Base-by-base conservation (phyloP, 2,113 vertebrate species). In the Trichomycterus rosablanca region DNA sequence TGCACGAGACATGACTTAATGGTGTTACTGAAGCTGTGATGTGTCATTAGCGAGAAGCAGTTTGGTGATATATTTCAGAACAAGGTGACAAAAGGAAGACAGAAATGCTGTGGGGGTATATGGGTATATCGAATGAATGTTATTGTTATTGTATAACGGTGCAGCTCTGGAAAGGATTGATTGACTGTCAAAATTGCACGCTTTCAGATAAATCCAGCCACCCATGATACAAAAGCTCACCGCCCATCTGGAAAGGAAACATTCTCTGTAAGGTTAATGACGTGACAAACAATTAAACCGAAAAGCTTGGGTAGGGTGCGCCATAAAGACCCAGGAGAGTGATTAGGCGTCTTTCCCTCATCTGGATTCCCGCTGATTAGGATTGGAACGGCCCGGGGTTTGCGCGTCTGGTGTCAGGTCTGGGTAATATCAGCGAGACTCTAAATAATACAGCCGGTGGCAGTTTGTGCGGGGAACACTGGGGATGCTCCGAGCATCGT, bases 221-320 rank as follows among this genome's bases (percentile, higher is more conserved):
- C 11, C 56, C 20, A 35, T 51, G 24, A 62, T 28, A 51, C 46
- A 32, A 24, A 39, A 28, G 23, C 26, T 35, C 30, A 39, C 37
- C 10, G 32, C 30, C 10, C 57, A 64, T 40, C 42, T 59, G 54
- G 44, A 62, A 63, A 14, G 20, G 15, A 39, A 16, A 51, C 37
- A 55, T 32, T 46, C 44, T 15, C 46, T 49, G 22, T 39, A 62
- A 46, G 55, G 49, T 59, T 76, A 63, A 67, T 72, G 60, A 49
- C 26, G 59, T 45, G 48, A 63, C 39, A 37, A 22, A 48, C 49
- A 53, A 67, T 71, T 74, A 61, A 51, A 55, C 34, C 35, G 43
- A 64, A 68, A 44, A 64, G 26, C 50, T 8, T 55, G 42, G 51
- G 62, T 49, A 49, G 18, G 52, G 39, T 18, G 4, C 14, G 3